Evolutionary conservation across 1,140 invertebrate species (phyloP).

Genomic region (Caerostris darwini): DNA sequence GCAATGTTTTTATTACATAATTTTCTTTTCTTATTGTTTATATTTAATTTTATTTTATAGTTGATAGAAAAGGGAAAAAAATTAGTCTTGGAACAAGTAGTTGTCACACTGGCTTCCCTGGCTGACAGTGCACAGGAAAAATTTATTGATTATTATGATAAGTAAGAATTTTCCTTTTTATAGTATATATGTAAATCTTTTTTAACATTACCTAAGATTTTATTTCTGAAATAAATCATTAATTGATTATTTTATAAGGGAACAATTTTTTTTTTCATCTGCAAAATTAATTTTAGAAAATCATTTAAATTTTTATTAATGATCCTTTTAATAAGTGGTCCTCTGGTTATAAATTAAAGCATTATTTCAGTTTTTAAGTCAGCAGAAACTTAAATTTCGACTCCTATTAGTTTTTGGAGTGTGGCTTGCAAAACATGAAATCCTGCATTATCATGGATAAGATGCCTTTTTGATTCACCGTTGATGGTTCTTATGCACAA

Average conservation of each 20-base stretch:
- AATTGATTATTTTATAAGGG: too few species aligned
- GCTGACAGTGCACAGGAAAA: slow-evolving; percentile 99
- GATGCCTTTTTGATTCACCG: too few species aligned
- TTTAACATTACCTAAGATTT: not conserved
- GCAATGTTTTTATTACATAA: too few species aligned
- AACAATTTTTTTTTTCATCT: too few species aligned
- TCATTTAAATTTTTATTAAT: too few species aligned
- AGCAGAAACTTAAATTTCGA: not conserved
- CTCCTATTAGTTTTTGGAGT: not conserved
- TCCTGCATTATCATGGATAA: too few species aligned
- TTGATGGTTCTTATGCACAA: too few species aligned
- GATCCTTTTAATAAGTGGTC: too few species aligned
- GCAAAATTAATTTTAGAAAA: too few species aligned
- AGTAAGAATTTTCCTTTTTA: slow-evolving; percentile 79
- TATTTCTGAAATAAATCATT: too few species aligned
- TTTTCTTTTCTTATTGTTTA: too few species aligned
- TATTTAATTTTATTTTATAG: slow-evolving; percentile 82
- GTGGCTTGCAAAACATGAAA: too few species aligned
- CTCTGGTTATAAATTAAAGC: not conserved
- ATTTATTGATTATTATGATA: slow-evolving; percentile 90
- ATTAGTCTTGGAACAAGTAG: slow-evolving; percentile 97
- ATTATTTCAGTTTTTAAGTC: not conserved
- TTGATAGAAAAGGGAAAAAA: slow-evolving; percentile 96
- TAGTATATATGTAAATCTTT: not conserved
- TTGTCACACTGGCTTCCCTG: slow-evolving; percentile 98